Evolutionary conservation across 2,797 vertebrate species (phyloP).

Genomic region (Tangara arthus): DNA sequence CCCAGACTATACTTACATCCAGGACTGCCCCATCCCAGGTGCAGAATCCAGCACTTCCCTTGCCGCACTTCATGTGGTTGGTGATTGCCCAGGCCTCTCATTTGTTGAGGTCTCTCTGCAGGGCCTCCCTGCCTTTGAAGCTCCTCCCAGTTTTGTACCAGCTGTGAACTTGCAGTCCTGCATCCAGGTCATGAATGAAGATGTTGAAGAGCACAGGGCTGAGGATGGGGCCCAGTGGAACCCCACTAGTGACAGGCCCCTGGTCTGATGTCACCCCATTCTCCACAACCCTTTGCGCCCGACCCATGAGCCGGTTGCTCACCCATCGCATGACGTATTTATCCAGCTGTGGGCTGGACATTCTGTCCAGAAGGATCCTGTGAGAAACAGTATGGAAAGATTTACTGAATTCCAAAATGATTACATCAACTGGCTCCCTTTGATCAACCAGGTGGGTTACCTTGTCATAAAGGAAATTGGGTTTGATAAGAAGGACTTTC

Average conservation of each 20-base stretch:
- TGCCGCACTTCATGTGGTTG: background rate
- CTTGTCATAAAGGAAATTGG: background rate
- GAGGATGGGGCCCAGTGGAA: background rate
- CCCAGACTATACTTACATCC: background rate
- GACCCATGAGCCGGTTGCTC: rapidly evolving
- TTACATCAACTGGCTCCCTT: background rate
- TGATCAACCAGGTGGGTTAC: background rate
- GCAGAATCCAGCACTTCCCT: background rate
- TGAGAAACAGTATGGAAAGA: background rate
- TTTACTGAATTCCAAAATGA: background rate
- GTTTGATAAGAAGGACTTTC: background rate
- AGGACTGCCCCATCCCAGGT: background rate
- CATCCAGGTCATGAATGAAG: background rate
- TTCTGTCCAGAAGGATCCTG: background rate
- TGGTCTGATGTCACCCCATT: background rate
- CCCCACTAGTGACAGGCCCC: background rate
- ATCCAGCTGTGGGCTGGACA: background rate
- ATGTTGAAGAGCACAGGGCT: background rate
- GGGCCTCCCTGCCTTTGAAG: background rate
- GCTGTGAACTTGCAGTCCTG: background rate
- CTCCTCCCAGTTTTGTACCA: background rate
- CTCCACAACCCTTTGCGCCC: background rate
- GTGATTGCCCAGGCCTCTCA: background rate
- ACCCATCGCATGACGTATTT: background rate
- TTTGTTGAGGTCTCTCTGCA: background rate